phyloP scores from a whole-genome alignment of 2,113 vertebrate genomes.

The Gavia stellata region DNA sequence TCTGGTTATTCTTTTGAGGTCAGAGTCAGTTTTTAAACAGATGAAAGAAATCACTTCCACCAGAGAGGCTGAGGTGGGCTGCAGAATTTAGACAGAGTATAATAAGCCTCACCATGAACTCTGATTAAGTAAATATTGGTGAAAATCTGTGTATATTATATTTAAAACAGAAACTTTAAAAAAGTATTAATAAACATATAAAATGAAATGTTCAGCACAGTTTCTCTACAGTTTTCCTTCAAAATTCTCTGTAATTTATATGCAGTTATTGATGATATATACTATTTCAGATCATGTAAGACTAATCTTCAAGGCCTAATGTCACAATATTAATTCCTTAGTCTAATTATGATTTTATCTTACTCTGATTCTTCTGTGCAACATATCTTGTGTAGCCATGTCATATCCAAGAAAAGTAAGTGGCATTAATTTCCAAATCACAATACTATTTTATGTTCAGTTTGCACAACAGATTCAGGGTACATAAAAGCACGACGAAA shows the following conservation, averaged over 20 bases:
- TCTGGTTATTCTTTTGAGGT: background rate
- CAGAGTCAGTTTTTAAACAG: background rate
- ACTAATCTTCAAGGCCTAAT: background rate
- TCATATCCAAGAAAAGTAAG: background rate
- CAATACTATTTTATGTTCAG: background rate
- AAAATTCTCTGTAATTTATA: background rate
- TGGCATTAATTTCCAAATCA: background rate
- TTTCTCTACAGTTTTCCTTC: background rate
- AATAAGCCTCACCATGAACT: background rate
- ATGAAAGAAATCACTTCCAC: background rate
- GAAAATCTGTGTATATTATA: background rate
- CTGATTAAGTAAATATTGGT: background rate
- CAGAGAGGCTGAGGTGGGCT: background rate
- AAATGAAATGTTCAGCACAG: background rate
- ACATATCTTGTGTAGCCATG: background rate
- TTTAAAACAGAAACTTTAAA: background rate
- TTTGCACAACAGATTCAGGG: background rate
- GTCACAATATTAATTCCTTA: background rate
- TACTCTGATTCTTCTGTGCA: background rate
- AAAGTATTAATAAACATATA: background rate
- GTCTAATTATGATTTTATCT: background rate
- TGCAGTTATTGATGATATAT: background rate
- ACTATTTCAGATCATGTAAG: background rate
- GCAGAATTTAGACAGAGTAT: background rate
- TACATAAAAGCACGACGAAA: background rate